These are phyloP conservation scores for Solenodon paradoxus DNA, from an alignment of 2,113 vertebrate genomes.

Conservation along the genomic window DNA sequence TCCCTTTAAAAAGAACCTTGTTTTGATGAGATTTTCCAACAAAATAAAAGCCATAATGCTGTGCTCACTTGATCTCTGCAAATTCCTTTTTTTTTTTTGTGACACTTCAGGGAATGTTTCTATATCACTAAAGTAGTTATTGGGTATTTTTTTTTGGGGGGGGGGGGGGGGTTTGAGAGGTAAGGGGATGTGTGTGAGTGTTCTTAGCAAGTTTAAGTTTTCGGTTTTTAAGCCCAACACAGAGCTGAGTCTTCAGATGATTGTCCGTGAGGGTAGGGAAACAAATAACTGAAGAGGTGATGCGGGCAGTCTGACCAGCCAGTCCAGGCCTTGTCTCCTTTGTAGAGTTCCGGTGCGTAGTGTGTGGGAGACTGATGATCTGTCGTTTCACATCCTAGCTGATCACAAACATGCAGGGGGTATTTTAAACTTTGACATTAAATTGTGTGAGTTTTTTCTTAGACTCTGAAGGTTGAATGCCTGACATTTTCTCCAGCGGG, in stretches of 20 bases:
- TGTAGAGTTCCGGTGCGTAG: background rate
- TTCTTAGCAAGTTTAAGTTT: slow-evolving; percentile 22
- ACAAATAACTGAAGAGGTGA: background rate
- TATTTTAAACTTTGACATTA: background rate
- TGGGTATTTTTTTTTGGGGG: background rate
- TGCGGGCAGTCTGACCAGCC: background rate
- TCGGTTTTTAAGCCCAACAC: background rate
- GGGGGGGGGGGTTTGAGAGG: fast-evolving
- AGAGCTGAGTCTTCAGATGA: background rate
- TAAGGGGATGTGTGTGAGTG: too few species aligned
- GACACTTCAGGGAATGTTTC: background rate
- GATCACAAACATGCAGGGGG: background rate
- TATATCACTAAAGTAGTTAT: background rate
- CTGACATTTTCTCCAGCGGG: background rate
- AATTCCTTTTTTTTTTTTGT: background rate
- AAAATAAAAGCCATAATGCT: background rate
- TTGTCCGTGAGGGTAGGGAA: background rate
- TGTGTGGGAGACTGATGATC: background rate
- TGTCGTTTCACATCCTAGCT: background rate
- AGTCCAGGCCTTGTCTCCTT: background rate
- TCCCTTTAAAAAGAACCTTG: background rate
- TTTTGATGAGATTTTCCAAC: background rate
- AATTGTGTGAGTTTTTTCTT: background rate
- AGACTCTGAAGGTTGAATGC: background rate
- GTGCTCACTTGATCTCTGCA: background rate